These are phyloP conservation scores for Archips crataeganus DNA, from an alignment of 2,888 invertebrate genomes.

Conservation along the genomic window DNA sequence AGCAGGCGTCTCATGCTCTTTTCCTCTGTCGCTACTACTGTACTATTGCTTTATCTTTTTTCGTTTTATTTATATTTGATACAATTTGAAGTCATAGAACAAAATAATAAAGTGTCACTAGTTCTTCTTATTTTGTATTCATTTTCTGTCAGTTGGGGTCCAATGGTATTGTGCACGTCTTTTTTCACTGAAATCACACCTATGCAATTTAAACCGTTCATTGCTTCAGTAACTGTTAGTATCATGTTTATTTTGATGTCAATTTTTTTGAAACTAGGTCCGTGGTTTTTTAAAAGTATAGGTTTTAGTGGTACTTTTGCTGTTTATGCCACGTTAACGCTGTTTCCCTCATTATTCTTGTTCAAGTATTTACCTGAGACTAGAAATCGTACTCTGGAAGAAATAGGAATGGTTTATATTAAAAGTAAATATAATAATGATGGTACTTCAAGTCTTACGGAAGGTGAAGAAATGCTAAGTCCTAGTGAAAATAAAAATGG, in stretches of 20 bases:
- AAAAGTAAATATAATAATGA: not conserved
- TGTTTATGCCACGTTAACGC: not conserved
- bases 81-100: not conserved
- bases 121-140: constrained; percentile 6
- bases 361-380: constrained; percentile 15
- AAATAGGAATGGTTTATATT: not conserved
- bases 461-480: constrained; percentile 1
- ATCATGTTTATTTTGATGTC: not conserved
- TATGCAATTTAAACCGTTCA: not conserved
- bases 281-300: constrained; percentile 5
- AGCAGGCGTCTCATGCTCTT: constrained; percentile 1
- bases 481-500: not conserved
- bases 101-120: not conserved
- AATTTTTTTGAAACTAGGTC: not conserved
- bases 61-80: not conserved
- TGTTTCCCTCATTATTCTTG: not conserved
- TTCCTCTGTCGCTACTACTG: not conserved
- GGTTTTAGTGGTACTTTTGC: constrained; percentile 7
- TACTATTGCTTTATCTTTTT: not conserved
- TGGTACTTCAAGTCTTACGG: not conserved
- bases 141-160: constrained; percentile 4
- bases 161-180: not conserved
- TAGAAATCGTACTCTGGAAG: not conserved
- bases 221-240: not conserved
- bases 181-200: not conserved